Evolutionary conservation across 1,140 invertebrate species (phyloP), one percentile per base, ranked within the genome.

Genomic region (Ladona fulva): DNA sequence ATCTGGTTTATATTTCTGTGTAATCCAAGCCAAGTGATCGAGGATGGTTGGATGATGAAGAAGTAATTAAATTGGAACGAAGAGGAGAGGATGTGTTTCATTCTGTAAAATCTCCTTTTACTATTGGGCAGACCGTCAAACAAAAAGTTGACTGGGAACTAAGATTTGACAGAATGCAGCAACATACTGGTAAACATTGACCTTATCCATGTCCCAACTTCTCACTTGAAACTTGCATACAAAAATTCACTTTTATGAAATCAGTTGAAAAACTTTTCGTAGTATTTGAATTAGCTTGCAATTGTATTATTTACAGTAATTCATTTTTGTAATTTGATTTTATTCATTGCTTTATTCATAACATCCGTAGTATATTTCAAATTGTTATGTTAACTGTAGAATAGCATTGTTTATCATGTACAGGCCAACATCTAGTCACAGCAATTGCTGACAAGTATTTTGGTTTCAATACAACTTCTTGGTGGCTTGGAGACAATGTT

Each of bases 91-190:
- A 91, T 80, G 94, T 93, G 1, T 82, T 94, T 1, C 92, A 95
- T 82, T 94, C 92, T 84, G 85, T 91, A 0, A 83, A 83, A 44
- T 81, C 85, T 75, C 87, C 90, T 11, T 83, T 95, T 25, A 84
- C 87, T 78, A 85, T 87, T 75, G 92, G 92, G 3, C 82, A 86
- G 5, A 81, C 84, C 24, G 92, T 94, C 0, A 82, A 85, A 44
- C 88, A 92, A 80, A 85, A 82, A 42, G 82, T 96, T 25, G 89
- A 95, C 82, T 96, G 93, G 93, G 81, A 88, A 0, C 86, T 93
- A 77, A 85, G 94, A 76, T 91, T 94, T 84, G 94, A 96, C 82
- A 92, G 95, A 83, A 96, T 96, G 94, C 94, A 96, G 82, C 94
- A 96, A 84, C 94, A 95, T 87, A 93, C 93, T 78, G 92, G 91